A percentile compares a stretch with the other conserved stretches of the same genome.
phyloP scores from a whole-genome alignment of 2,113 vertebrate genomes.

The Erpornis zantholeuca region DNA sequence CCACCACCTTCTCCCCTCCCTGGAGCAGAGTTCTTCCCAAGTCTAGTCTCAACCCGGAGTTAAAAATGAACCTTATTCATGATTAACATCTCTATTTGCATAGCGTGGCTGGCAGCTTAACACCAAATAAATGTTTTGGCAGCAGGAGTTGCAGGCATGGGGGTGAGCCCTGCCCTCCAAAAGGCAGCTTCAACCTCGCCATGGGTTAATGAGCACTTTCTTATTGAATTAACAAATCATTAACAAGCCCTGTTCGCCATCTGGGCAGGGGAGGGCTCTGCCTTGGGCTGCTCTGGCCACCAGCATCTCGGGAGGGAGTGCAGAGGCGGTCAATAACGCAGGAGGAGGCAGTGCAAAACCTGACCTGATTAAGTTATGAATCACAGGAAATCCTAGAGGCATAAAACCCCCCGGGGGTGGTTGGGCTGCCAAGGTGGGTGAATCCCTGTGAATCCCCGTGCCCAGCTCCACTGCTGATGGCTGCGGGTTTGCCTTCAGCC shows the following conservation, averaged over 20 bases:
- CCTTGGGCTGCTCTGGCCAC: neutral
- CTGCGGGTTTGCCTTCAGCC: neutral
- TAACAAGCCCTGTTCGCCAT: neutral
- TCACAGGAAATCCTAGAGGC: neutral
- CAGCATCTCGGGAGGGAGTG: neutral
- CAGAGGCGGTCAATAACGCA: neutral
- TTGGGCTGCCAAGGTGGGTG: neutral
- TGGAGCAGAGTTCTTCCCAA: neutral
- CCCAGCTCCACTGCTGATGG: neutral
- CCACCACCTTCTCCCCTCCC: neutral
- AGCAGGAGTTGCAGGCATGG: neutral
- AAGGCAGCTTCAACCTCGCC: neutral
- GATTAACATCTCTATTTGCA: slow-evolving; percentile 41
- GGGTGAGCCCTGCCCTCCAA: slow-evolving; percentile 13
- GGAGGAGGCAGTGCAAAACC: neutral
- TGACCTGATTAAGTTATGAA: slow-evolving; percentile 2
- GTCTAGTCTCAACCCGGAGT: neutral
- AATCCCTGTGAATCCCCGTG: neutral
- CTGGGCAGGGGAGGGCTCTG: neutral
- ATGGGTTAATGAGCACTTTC: neutral
- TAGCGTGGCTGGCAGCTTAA: slow-evolving; percentile 45
- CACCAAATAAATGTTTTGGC: slow-evolving; percentile 44
- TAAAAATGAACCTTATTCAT: slow-evolving; percentile 21
- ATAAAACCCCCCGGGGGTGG: neutral
- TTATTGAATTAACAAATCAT: slow-evolving; percentile 55